Evolutionary conservation across 2,113 vertebrate genomes (phyloP).

Genomic region (Oncorhynchus clarkii): DNA sequence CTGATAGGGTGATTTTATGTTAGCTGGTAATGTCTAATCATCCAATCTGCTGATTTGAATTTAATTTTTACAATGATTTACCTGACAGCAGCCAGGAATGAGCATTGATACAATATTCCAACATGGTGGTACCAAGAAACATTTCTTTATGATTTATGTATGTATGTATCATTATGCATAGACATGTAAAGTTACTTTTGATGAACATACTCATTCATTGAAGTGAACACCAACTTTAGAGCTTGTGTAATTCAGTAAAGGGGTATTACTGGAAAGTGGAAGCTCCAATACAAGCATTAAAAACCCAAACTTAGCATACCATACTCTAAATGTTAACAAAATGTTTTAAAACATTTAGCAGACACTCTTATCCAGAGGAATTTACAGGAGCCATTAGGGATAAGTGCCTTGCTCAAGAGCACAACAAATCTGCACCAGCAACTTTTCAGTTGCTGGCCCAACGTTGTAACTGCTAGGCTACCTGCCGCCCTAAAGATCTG

Average conservation of each 20-base stretch:
- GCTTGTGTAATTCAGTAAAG: background rate
- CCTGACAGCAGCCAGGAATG: background rate
- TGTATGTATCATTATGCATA: background rate
- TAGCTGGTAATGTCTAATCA: background rate
- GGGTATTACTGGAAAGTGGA: background rate
- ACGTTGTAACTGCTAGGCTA: too few species aligned
- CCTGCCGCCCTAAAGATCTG: background rate
- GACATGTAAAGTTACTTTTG: background rate
- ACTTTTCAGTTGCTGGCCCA: too few species aligned
- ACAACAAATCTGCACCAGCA: too few species aligned
- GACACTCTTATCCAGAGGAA: too few species aligned
- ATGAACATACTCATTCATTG: background rate
- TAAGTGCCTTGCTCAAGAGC: too few species aligned
- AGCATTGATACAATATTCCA: background rate
- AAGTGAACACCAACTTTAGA: background rate
- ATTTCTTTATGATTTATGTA: background rate
- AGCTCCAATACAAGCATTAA: background rate
- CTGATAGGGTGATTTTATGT: constrained; percentile 22
- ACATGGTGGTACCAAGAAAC: background rate
- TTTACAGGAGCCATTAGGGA: too few species aligned
- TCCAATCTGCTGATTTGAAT: background rate
- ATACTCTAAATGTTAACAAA: background rate
- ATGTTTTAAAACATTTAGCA: background rate
- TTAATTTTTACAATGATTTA: background rate
- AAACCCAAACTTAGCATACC: background rate